Base-by-base conservation (phyloP, 2,888 invertebrate species). In the Calephelis perditalis region DNA sequence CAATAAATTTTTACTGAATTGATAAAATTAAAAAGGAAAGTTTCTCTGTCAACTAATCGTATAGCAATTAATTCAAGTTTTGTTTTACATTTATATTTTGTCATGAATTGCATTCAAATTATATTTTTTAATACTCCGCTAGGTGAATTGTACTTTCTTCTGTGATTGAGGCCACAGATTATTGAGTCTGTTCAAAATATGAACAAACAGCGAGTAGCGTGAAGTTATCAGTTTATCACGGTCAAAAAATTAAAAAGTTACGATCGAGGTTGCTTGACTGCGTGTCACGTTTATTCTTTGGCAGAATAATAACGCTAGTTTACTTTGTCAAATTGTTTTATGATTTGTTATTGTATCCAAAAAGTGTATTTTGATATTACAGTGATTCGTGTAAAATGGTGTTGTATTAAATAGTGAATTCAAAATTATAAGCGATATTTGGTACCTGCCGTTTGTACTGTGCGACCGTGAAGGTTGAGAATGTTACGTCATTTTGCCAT, bases 381-480 rank as follows among this genome's bases (percentile, higher is more conserved):
- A 73, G 78, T 76, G 74, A 69, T 68, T 63, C 52, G 66, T 68
- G 65, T 63, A 65, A 68, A 66, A 61, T 66, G 72, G 76, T 77
- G 75, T 67, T 71, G 65, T 70, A 68, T 70, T 70, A 67, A 68
- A 63, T 65, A 62, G 63, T 64, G 69, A 66, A 62, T 69, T 69
- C 67, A 61, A 68, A 70, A 64, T 67, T 72, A 70, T 73, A 73
- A 56, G 15, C 56, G 74, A 76, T 76, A 74, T 82, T 76, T 74
- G 77, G 74, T 78, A 77, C 76, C 70, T 80, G 76, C 73, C 77
- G 76, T 76, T 71, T 75, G 78, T 84, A 81, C 82, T 83, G 81
- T 82, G 87, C 88, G 89, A 86, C 87, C 87, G 88, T 90, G 90
- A 90, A 90, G 89, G 88, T 88, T 90, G 86, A 88, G 86, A 86